These are phyloP conservation scores for Lophotriccus pileatus DNA, from an alignment of 2,797 vertebrate genomes.

Conservation along the genomic window DNA sequence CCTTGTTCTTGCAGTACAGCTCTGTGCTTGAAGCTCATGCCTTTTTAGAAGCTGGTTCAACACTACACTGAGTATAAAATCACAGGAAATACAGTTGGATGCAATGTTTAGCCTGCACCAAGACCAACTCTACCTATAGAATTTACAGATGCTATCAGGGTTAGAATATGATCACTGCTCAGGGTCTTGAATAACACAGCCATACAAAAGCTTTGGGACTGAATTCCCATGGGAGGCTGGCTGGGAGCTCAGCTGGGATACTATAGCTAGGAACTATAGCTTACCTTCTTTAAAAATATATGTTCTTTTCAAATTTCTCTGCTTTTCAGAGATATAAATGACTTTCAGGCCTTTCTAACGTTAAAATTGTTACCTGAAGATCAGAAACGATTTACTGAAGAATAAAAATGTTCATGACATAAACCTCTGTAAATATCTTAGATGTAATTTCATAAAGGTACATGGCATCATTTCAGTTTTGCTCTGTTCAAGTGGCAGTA, in stretches of 20 bases:
- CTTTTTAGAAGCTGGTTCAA: background rate
- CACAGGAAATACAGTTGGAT: background rate
- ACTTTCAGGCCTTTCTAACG: constrained; percentile 33
- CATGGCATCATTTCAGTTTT: constrained; percentile 68
- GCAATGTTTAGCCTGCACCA: background rate
- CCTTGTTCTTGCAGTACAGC: background rate
- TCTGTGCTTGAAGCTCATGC: background rate
- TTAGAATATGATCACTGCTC: background rate
- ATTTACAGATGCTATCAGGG: background rate
- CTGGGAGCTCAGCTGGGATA: background rate
- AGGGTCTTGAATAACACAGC: background rate
- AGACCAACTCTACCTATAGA: background rate
- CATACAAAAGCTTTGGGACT: background rate
- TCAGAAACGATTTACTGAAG: constrained; percentile 59
- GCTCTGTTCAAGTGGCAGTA: constrained; percentile 24
- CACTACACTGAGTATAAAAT: background rate
- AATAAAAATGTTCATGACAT: constrained; percentile 46
- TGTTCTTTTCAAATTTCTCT: background rate
- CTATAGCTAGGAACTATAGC: background rate
- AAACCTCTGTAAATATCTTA: constrained; percentile 58
- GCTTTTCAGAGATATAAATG: background rate
- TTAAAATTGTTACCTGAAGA: constrained; percentile 66
- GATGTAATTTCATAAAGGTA: constrained; percentile 66
- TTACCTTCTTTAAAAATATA: background rate
- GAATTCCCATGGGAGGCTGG: background rate